Conservation (phyloP, 2,113 vertebrate species). For the Micromys minutus region DNA sequence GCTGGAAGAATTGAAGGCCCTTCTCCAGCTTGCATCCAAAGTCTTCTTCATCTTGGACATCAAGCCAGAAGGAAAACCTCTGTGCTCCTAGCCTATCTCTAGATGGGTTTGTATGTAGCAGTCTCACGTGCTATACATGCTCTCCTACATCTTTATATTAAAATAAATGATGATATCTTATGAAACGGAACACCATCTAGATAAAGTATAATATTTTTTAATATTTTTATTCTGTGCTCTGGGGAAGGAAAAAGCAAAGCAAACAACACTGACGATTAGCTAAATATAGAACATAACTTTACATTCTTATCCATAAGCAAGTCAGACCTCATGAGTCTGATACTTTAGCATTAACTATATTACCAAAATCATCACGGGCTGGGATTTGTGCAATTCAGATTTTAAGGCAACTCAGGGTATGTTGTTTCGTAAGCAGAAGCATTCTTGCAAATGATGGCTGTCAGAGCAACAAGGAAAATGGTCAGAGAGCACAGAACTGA, state of each 20-base stretch:
- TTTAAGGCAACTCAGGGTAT: slow-evolving; percentile 6
- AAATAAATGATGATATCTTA: slow-evolving; percentile 38
- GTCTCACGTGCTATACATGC: too few species aligned
- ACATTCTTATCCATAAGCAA: not conserved
- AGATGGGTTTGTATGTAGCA: not conserved
- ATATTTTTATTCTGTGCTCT: not conserved
- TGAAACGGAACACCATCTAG: not conserved
- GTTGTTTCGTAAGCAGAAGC: not conserved
- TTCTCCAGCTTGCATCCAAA: not conserved
- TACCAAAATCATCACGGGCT: not conserved
- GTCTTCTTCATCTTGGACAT: not conserved
- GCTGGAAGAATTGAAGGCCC: not conserved
- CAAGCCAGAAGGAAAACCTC: not conserved
- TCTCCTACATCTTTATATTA: too few species aligned
- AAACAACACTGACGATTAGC: not conserved
- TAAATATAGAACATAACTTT: slow-evolving; percentile 5
- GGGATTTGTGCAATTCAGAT: not conserved
- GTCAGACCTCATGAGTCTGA: not conserved
- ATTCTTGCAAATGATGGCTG: not conserved
- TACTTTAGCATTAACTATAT: not conserved
- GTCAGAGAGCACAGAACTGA: not conserved
- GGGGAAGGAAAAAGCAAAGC: not conserved
- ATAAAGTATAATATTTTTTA: not conserved
- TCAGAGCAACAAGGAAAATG: not conserved
- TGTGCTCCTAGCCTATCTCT: not conserved